phyloP scores from a whole-genome alignment of 2,797 vertebrate genomes.

The Pelodytes ibericus region DNA sequence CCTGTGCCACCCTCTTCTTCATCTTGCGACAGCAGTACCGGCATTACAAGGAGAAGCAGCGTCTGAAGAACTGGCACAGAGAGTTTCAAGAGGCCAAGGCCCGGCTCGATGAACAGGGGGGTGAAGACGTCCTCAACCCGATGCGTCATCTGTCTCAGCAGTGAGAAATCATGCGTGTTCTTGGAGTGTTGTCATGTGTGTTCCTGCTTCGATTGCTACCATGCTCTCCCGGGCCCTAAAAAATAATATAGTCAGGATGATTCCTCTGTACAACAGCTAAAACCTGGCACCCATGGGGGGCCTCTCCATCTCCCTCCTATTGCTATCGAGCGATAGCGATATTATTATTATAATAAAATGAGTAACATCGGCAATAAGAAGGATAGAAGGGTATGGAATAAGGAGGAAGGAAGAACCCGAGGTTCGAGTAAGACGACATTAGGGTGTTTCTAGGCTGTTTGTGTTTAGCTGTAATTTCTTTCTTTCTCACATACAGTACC shows the following conservation, averaged over 20 bases:
- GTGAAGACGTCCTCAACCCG: conserved; percentile 67
- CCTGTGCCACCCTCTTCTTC: conserved; percentile 77
- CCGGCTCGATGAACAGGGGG: conserved; percentile 68
- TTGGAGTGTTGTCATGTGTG: conserved; percentile 93
- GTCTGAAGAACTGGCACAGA: conserved; percentile 70
- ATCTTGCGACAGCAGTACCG: conserved; percentile 80
- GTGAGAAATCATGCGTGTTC: conserved; percentile 82
- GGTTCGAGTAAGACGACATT: too few relatives aligned
- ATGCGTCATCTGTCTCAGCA: conserved; percentile 83
- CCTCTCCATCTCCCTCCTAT: too few relatives aligned
- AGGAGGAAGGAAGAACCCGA: too few relatives aligned
- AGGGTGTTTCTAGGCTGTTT: too few relatives aligned
- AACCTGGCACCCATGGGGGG: too few relatives aligned
- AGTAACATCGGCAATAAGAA: too few relatives aligned
- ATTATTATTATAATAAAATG: too few relatives aligned
- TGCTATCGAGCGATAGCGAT: too few relatives aligned
- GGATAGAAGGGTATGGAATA: too few relatives aligned
- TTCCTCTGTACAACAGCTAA: conserved; percentile 89
- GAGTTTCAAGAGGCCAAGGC: conserved; percentile 82
- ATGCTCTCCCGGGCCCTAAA: conserved; percentile 78
- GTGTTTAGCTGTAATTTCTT: too few relatives aligned
- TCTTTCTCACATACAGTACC: too few relatives aligned
- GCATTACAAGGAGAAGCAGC: conserved; percentile 68
- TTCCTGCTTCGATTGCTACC: conserved; percentile 81
- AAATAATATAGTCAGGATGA: conserved; percentile 76